These are phyloP conservation scores for Holothuria glaberrima DNA, from an alignment of 35 echinoderm and acorn worm species.

Conservation along the genomic window DNA sequence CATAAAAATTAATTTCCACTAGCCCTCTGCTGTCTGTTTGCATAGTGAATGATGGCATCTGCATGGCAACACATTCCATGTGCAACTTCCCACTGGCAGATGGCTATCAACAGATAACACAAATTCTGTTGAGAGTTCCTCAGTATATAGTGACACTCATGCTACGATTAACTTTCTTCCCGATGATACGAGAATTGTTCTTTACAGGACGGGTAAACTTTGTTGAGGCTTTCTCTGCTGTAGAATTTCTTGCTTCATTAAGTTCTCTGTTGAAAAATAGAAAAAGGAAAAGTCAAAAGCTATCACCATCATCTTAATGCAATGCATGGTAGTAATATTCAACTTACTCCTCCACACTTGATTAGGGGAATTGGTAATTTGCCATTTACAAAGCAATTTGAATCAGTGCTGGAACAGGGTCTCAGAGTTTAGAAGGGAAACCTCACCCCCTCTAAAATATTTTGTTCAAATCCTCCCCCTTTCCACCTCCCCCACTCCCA, in stretches of 20 bases:
- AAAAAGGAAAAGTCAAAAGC: not conserved
- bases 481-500: too few species aligned
- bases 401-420: too few species aligned
- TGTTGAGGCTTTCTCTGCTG: slow-evolving; percentile 24
- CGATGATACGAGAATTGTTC: slow-evolving; percentile 46
- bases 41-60: not conserved
- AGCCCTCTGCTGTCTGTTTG: not conserved
- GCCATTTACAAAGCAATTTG: too few species aligned
- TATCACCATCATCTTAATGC: too few species aligned
- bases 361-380: too few species aligned
- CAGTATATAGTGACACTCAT: slow-evolving; percentile 95
- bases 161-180: slow-evolving; percentile 95
- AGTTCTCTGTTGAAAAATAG: slow-evolving; percentile 67
- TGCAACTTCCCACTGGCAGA: not conserved
- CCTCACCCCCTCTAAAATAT: too few species aligned
- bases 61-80: not conserved
- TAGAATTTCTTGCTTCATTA: slow-evolving; percentile 72
- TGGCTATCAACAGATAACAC: not conserved
- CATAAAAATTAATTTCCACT: too few species aligned
- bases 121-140: not conserved
- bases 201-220: slow-evolving; percentile 38
- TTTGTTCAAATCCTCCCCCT: too few species aligned
- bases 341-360: too few species aligned
- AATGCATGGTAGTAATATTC: too few species aligned
- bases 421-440: too few species aligned